Base-by-base conservation (phyloP, 2,113 vertebrate species). In the Amia ocellicauda region DNA sequence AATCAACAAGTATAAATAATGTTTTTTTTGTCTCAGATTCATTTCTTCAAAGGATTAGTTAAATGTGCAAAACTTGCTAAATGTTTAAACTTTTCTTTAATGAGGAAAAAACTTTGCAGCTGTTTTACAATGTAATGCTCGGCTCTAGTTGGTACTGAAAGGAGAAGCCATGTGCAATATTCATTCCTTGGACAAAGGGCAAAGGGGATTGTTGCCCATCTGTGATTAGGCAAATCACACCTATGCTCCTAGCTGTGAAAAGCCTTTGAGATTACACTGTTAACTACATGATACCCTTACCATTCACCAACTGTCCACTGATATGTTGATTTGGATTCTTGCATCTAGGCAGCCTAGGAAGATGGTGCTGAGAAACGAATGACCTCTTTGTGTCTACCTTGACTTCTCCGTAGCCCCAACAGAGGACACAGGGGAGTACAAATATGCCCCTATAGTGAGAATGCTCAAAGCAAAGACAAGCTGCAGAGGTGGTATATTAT, bases 401-500 rank as follows among this genome's bases (percentile, higher is more conserved):
- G 27, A 26, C 26, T 56, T 56, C 26, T 17, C 53, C 27, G 27
- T 17, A 29, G 29, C 53, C n/a, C 10, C 16, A 31, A 13, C n/a
- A 16, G 17, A 56, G 29, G 16, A 31, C 14, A 56, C 27, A 26
- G 29, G 53, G 26, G 26, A 56, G 24, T 17, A n/a, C 3, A 19
- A 56, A 24, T 56, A 16, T 1, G 22, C 16, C 53, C 53, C 27
- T 1, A 23, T 26, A 26, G 4, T 3, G 23, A 29, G 17, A 56
- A 29, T 3, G 26, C 27, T 22, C 23, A 26, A n/a, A 17, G 19
- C 29, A 26, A 8, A 28, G 53, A 29, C 8, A 8, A 16, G 41
- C 36, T 19, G 20, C 22, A 3, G 16, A 22, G 22, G 51, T 52
- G 64, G 57, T 67, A 20, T 60, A 68, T 74, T 58, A 67, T 52